Evolutionary conservation across 2,888 invertebrate species (phyloP).

Genomic region (Drosophila putrida): DNA sequence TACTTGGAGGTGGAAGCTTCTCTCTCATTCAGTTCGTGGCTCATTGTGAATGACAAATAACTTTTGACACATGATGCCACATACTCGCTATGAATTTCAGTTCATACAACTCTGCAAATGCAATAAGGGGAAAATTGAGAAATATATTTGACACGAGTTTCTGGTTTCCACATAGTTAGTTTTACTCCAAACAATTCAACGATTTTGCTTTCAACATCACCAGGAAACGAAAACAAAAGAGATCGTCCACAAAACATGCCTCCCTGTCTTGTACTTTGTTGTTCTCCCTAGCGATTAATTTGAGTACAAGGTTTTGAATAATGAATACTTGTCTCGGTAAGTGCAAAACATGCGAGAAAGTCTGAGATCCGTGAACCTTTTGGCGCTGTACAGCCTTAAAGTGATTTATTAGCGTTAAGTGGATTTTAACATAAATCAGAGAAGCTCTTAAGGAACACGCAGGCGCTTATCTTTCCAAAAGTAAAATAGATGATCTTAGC

Average conservation of each 20-base stretch:
- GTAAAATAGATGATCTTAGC: constrained; percentile 57
- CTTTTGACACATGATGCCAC: constrained; percentile 65
- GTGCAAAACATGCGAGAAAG: constrained; percentile 9
- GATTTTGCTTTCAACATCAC: background rate
- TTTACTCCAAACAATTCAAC: background rate
- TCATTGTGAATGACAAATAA: constrained; percentile 56
- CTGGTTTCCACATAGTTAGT: background rate
- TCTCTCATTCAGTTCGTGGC: background rate
- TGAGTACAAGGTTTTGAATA: constrained; percentile 26
- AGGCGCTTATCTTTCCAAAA: constrained; percentile 45
- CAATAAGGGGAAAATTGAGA: constrained; percentile 44
- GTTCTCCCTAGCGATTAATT: constrained; percentile 23
- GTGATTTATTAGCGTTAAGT: constrained; percentile 64
- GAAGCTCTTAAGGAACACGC: constrained; percentile 44
- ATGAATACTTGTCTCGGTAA: constrained; percentile 18
- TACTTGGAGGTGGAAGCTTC: background rate
- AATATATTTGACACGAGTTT: constrained; percentile 26
- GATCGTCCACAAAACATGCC: background rate
- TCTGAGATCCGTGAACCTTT: constrained; percentile 12
- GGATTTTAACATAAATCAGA: constrained; percentile 70
- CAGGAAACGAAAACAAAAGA: background rate
- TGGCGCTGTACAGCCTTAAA: constrained; percentile 48
- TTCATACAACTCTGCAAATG: constrained; percentile 29
- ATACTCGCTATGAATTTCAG: constrained; percentile 46
- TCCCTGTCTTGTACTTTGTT: background rate